These are phyloP conservation scores for Nymphalis urticae DNA, from an alignment of 2,888 invertebrate genomes.

Conservation along the genomic window DNA sequence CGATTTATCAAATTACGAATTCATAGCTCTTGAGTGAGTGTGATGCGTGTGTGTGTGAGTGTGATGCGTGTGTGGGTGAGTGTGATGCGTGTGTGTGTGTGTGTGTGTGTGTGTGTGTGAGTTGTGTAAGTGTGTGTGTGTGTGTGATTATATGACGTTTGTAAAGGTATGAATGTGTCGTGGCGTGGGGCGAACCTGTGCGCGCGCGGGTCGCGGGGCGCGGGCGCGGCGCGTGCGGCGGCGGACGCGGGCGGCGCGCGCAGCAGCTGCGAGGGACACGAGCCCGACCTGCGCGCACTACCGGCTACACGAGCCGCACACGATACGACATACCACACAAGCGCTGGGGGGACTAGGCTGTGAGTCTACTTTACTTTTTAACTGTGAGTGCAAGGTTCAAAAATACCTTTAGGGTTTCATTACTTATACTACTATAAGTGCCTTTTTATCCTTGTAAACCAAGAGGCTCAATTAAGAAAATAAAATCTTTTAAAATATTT, in stretches of 20 bases:
- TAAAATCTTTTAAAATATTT: background rate
- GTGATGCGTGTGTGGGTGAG: background rate
- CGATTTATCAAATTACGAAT: background rate
- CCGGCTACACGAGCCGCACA: slow-evolving; percentile 32
- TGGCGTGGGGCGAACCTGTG: slow-evolving; percentile 80
- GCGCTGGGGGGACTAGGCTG: background rate
- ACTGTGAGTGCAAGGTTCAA: background rate
- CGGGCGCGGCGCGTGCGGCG: slow-evolving; percentile 27
- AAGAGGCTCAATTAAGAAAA: background rate
- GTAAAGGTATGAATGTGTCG: background rate
- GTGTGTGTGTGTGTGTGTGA: background rate
- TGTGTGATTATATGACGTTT: background rate
- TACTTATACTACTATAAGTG: too few species aligned
- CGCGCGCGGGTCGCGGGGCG: slow-evolving; percentile 29
- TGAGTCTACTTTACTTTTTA: background rate
- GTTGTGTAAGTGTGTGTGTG: background rate
- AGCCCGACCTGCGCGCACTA: slow-evolving; percentile 87
- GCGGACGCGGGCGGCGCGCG: slow-evolving; percentile 73
- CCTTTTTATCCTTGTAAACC: background rate
- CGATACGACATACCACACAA: background rate
- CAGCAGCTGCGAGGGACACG: slow-evolving; percentile 94
- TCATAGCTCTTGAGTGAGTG: background rate
- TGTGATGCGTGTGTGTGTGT: background rate
- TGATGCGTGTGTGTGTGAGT: background rate
- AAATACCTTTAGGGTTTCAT: background rate